Conservation (phyloP, 2,113 vertebrate genomes). For the Pholis gunnellus region DNA sequence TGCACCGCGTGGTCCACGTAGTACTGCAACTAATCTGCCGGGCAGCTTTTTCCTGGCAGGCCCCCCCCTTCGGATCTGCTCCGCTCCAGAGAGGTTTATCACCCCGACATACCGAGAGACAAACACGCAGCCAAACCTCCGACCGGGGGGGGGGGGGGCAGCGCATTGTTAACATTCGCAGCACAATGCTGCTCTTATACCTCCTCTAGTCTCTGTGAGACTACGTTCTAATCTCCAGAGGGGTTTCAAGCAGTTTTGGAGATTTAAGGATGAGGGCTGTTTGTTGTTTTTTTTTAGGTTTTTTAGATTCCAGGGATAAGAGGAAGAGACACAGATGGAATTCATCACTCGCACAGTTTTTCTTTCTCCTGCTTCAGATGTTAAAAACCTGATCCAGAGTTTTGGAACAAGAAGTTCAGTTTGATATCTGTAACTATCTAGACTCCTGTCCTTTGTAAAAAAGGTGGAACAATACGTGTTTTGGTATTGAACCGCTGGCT, state of each 20-base stretch:
- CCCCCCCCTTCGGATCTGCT: background rate
- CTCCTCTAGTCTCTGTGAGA: slow-evolving; percentile 6
- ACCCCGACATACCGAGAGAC: slow-evolving; percentile 41
- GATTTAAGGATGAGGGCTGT: slow-evolving; percentile 44
- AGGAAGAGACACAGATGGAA: slow-evolving; percentile 58
- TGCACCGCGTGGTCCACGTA: slow-evolving; percentile 26
- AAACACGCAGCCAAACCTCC: slow-evolving; percentile 47
- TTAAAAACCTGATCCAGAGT: background rate
- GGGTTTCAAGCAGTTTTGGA: slow-evolving; percentile 54
- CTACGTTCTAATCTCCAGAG: slow-evolving; percentile 51
- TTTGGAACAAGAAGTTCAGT: background rate
- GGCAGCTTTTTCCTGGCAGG: slow-evolving; percentile 48
- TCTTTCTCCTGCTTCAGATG: slow-evolving; percentile 4
- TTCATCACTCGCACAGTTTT: slow-evolving; percentile 42
- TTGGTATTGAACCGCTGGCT: no score
- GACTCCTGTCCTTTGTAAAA: background rate
- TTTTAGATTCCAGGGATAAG: slow-evolving; percentile 55
- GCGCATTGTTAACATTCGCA: slow-evolving; percentile 42
- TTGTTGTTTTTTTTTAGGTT: slow-evolving; percentile 2
- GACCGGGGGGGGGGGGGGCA: background rate
- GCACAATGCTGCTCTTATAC: slow-evolving; percentile 56
- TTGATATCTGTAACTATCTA: background rate
- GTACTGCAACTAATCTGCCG: slow-evolving; percentile 35
- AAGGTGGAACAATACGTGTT: no score
- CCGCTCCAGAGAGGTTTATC: slow-evolving; percentile 52